Percentiles rank a stretch among this genome's conserved stretches.
Conservation (phyloP, 2,888 invertebrate genomes). For the Drymonia ruficornis region DNA sequence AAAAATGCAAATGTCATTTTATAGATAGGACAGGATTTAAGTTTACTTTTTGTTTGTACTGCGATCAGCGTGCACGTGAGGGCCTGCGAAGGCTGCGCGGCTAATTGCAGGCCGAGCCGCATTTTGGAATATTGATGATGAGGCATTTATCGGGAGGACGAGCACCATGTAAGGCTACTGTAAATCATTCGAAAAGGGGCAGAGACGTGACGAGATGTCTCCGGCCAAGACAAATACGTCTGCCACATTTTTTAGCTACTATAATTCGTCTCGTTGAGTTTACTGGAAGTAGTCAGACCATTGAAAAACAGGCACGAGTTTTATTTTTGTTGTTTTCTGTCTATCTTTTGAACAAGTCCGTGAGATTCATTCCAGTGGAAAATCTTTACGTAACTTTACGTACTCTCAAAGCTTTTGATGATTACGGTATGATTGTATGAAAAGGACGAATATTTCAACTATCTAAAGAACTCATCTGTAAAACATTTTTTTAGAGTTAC, state of each 20-base stretch:
- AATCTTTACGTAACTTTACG: neutral
- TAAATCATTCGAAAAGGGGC: constrained; percentile 80
- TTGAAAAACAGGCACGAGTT: constrained; percentile 48
- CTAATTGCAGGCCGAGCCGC: constrained; percentile 81
- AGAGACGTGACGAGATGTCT: constrained; percentile 81
- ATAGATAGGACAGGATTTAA: constrained; percentile 78
- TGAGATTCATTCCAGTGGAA: neutral
- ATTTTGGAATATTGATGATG: constrained; percentile 85
- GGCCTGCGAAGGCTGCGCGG: constrained; percentile 79
- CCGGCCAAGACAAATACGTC: constrained; percentile 77
- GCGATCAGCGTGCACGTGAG: constrained; percentile 70
- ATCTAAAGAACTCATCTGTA: neutral
- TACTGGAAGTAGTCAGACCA: constrained; percentile 55
- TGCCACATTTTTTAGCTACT: constrained; percentile 72
- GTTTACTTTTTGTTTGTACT: constrained; percentile 69
- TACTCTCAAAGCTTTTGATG: neutral
- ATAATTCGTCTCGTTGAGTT: constrained; percentile 68
- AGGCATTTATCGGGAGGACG: constrained; percentile 82
- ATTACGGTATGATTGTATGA: neutral
- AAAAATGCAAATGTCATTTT: constrained; percentile 69
- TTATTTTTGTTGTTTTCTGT: constrained; percentile 40
- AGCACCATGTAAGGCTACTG: constrained; percentile 78
- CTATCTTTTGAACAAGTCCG: neutral
- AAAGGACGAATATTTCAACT: neutral
- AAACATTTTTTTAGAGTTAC: too few species aligned